phyloP scores from a whole-genome alignment of 2,888 invertebrate genomes.

The Fissipunctia ypsillon region DNA sequence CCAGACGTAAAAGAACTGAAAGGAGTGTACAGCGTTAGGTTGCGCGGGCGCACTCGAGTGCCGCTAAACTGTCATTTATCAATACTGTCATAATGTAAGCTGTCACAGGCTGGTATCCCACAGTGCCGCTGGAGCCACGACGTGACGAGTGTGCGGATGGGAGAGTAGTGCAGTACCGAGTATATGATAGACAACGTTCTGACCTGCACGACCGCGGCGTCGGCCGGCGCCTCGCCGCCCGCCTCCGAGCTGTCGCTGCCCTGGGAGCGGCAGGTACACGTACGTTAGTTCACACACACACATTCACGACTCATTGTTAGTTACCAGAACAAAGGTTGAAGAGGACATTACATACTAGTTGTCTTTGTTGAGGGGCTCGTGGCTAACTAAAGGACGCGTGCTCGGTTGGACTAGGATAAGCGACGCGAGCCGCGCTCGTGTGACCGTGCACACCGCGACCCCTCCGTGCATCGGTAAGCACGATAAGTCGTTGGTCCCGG shows the following conservation, averaged over 20 bases:
- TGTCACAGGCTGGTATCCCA: not conserved
- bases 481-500: too few species aligned
- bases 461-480: too few species aligned
- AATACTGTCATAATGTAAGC: not conserved
- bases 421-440: too few species aligned
- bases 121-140: not conserved
- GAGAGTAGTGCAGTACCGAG: not conserved
- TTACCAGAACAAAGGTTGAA: constrained; percentile 5
- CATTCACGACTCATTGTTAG: not conserved
- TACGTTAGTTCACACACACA: constrained; percentile 37
- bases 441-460: too few species aligned
- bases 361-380: too few species aligned
- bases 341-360: too few species aligned
- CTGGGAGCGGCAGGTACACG: constrained; percentile 63
- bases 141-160: not conserved
- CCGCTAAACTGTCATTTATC: not conserved
- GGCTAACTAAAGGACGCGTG: too few species aligned
- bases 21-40: not conserved
- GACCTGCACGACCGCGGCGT: constrained; percentile 66
- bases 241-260: constrained; percentile 85
- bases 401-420: too few species aligned
- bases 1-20: not conserved
- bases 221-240: constrained; percentile 67
- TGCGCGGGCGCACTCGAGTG: not conserved
- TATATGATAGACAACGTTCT: not conserved